Base-by-base conservation (phyloP, 2,797 vertebrate species). In the Amphiprion clarkii region DNA sequence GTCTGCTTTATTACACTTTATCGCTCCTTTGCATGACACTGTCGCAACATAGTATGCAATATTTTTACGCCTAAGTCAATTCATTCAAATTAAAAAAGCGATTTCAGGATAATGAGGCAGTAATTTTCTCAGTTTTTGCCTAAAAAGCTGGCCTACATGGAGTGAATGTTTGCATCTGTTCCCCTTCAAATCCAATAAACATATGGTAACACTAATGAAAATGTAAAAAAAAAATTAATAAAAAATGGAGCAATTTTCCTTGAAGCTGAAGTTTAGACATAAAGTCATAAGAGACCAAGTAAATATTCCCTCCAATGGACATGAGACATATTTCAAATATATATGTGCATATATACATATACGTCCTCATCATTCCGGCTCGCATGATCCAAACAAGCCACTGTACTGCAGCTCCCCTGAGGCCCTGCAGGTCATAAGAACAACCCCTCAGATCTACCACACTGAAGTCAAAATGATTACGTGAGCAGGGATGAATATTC, bases 51-150 rank as follows among this genome's bases (percentile, higher is more conserved):
- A 53, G 65, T 61, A 61, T 70, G 83, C 74, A 69, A 85, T 79
- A 74, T 82, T 83, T 36, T 82, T 87, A 78, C 78, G 87, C 88
- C 86, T 62, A 64, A 89, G 85, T 90, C 83, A 86, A 84, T 87
- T 91, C 81, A 79, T 92, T 92, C 79, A 89, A 90, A 92, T 90
- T 86, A 87, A 90, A 91, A 23, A 88, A 82, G 82, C 86, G 91
- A 92, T 92, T 89, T 87, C 76, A 81, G 80, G 88, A 92, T 93
- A 92, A 92, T 89, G 88, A 89, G 84, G 83, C 63, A 39, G 66
- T 84, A 44, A 82, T 87, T 83, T 85, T 87, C 77, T 73, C 77
- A 5, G 16, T 63, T 92, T 86, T 83, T 67, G 78, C 89, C 76
- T 62, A 79, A 82, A 83, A 76, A 68, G 70, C 64, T 71, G 55